Conservation (phyloP, 2,888 invertebrate species). For the Leucophora obtusa region DNA sequence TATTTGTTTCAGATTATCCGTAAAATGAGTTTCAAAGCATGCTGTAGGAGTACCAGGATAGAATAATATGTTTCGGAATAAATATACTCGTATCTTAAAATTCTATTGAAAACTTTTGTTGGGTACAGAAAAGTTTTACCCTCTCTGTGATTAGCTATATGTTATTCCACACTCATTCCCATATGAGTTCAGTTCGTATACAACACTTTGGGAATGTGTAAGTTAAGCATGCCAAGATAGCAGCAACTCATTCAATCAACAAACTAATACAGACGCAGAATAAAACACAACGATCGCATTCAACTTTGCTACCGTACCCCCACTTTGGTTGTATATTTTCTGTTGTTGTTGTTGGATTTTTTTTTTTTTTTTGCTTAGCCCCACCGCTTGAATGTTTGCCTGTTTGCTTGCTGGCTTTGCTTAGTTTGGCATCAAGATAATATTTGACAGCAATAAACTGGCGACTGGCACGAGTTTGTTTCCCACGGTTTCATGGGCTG, state of each 20-base stretch:
- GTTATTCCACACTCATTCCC: conserved; percentile 30
- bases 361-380: conserved; percentile 27
- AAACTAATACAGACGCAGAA: conserved; percentile 16
- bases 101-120: too few species aligned
- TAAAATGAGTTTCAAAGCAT: too few species aligned
- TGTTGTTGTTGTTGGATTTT: conserved; percentile 17
- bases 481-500: conserved; percentile 77
- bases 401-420: conserved; percentile 45
- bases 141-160: conserved; percentile 30
- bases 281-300: conserved; percentile 31
- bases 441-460: conserved; percentile 77
- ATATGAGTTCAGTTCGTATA: conserved; percentile 28
- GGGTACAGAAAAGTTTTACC: conserved; percentile 23
- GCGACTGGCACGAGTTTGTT: conserved; percentile 79
- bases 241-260: conserved; percentile 38
- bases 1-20: too few species aligned
- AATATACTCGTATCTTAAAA: too few species aligned
- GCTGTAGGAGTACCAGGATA: too few species aligned
- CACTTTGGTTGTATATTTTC: conserved; percentile 30
- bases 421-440: conserved; percentile 76
- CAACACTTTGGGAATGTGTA: conserved; percentile 7
- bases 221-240: conserved; percentile 40
- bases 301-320: conserved; percentile 59
- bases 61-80: too few species aligned
- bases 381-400: conserved; percentile 47